These are phyloP conservation scores for Rousettus madagascariensis DNA, from an alignment of 2,797 vertebrate genomes.

Conservation along the genomic window DNA sequence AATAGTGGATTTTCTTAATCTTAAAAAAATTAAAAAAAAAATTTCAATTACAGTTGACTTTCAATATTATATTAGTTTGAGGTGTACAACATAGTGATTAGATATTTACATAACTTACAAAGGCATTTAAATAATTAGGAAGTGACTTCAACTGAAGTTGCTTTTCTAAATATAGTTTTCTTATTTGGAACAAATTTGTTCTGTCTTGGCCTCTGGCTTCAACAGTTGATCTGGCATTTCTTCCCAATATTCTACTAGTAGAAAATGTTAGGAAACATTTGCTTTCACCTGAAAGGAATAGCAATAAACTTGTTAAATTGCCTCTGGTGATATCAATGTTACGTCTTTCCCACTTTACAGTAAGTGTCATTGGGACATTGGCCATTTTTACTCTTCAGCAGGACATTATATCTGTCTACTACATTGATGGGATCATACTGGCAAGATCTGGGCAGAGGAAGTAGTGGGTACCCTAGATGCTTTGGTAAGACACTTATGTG, in stretches of 20 bases:
- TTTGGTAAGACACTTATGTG: neutral
- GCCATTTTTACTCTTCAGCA: neutral
- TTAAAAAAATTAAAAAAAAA: too few relatives aligned
- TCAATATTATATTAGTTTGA: too few relatives aligned
- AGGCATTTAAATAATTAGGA: neutral
- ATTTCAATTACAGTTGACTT: too few relatives aligned
- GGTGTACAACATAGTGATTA: too few relatives aligned
- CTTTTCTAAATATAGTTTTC: neutral
- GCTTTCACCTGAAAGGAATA: neutral
- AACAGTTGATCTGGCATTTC: neutral
- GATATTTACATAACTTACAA: too few relatives aligned
- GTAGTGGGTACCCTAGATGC: neutral
- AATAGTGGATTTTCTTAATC: neutral
- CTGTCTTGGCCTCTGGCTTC: neutral
- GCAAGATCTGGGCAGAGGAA: neutral
- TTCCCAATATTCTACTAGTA: neutral
- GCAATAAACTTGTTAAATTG: neutral
- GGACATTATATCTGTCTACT: neutral
- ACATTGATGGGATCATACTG: neutral
- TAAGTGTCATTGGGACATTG: neutral
- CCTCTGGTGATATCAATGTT: neutral
- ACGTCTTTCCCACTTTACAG: neutral
- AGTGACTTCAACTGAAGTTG: neutral
- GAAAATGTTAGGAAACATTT: neutral
- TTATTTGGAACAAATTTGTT: neutral